These are phyloP conservation scores for Drosophila acutilabella DNA, from an alignment of 2,888 invertebrate species.

Conservation along the genomic window DNA sequence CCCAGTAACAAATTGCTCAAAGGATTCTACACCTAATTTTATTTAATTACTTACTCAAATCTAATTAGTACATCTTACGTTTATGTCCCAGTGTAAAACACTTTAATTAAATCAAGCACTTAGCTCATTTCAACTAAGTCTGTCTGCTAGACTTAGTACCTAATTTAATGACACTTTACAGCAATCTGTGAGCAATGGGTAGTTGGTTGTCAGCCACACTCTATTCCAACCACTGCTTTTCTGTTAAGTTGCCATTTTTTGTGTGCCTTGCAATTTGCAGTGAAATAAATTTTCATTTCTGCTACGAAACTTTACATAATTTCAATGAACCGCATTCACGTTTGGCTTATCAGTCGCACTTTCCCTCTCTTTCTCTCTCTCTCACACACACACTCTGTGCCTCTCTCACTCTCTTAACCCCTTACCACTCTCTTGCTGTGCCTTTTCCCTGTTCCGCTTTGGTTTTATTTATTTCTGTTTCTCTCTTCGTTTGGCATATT, in stretches of 20 bases:
- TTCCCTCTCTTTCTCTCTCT: constrained; percentile 13
- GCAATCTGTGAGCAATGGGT: neutral
- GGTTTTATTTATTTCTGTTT: constrained; percentile 1
- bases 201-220: neutral
- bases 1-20: too few species aligned
- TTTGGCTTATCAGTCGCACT: constrained; percentile 37
- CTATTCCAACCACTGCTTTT: neutral
- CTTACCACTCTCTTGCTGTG: constrained; percentile 22
- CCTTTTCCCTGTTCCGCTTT: neutral
- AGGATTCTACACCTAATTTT: too few species aligned
- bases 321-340: constrained; percentile 75
- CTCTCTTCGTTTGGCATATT: constrained; percentile 16
- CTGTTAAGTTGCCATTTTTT: constrained; percentile 33
- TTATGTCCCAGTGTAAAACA: too few species aligned
- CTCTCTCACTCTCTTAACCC: neutral
- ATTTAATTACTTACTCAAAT: too few species aligned
- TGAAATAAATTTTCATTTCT: constrained; percentile 46
- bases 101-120: neutral
- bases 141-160: neutral
- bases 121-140: neutral
- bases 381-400: neutral
- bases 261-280: constrained; percentile 52
- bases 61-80: too few species aligned
- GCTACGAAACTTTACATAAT: constrained; percentile 61
- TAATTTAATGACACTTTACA: too few species aligned